phyloP scores from a whole-genome alignment of 2,113 vertebrate species.

The Pteropus alecto region DNA sequence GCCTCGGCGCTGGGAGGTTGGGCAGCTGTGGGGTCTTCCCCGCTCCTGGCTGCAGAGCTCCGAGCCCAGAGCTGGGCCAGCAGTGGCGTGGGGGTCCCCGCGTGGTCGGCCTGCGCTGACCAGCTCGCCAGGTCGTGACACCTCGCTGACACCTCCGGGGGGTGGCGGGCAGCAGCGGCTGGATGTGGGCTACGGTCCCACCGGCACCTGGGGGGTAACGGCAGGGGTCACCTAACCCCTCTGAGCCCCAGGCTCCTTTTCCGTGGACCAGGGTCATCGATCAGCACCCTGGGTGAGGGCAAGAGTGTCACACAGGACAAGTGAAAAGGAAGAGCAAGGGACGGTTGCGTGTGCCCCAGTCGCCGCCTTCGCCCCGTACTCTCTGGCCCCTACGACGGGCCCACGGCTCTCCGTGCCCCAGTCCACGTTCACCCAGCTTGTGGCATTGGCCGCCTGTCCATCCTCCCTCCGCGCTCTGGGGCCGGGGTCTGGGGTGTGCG shows the following conservation, averaged over 20 bases:
- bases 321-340: fast-evolving
- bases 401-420: neutral
- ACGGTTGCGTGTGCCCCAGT: fast-evolving
- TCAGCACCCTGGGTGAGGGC: neutral
- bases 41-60: neutral
- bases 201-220: neutral
- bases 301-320: fast-evolving
- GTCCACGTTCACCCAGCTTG: fast-evolving
- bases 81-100: neutral
- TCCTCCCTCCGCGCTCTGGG: neutral
- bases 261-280: neutral
- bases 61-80: neutral
- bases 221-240: neutral
- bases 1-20: too few species aligned
- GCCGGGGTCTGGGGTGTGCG: fast-evolving
- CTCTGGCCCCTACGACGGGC: neutral
- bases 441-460: neutral
- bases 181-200: neutral
- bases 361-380: fast-evolving
- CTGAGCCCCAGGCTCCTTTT: neutral
- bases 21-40: neutral
- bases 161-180: fast-evolving
- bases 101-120: fast-evolving
- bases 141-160: neutral
- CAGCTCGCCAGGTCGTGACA: fast-evolving